phyloP scores from a whole-genome alignment of 2,797 vertebrate species.

The Lutjanus argentimaculatus region DNA sequence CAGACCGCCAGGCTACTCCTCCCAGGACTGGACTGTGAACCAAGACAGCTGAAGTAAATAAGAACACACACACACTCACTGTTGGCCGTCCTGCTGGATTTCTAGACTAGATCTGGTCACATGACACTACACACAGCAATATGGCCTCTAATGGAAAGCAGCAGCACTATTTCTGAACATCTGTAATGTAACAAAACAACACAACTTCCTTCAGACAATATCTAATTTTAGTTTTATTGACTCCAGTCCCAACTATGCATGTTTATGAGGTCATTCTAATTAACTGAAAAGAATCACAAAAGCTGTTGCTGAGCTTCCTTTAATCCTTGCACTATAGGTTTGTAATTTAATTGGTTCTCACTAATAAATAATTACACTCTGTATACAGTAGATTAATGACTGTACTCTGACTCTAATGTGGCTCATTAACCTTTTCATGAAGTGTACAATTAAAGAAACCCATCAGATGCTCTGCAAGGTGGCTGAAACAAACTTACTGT shows the following conservation, averaged over 20 bases:
- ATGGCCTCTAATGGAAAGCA: not conserved
- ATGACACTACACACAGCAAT: too few relatives aligned
- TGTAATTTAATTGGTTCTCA: constrained; percentile 27
- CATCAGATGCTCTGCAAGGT: not conserved
- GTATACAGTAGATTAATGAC: constrained; percentile 14
- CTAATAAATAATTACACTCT: constrained; percentile 24
- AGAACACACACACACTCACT: constrained; percentile 19
- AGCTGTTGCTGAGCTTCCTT: not conserved
- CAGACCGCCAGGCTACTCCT: constrained; percentile 95
- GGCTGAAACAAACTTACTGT: not conserved
- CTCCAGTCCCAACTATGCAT: not conserved
- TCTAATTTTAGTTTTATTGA: not conserved
- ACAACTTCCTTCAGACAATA: not conserved
- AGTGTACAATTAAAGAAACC: constrained; percentile 24
- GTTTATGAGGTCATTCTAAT: constrained; percentile 13
- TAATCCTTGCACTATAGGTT: not conserved
- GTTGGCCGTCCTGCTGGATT: not conserved
- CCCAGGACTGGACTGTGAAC: constrained; percentile 96
- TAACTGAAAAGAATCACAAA: constrained; percentile 2
- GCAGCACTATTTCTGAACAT: not conserved
- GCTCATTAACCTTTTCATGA: constrained; percentile 38
- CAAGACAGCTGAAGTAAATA: constrained; percentile 94
- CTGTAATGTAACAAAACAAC: not conserved
- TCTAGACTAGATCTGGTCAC: not conserved
- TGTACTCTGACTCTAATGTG: constrained; percentile 6